phyloP scores from a whole-genome alignment of 37 sponge, comb jelly and placozoan genomes.

The Beroe ovata region DNA sequence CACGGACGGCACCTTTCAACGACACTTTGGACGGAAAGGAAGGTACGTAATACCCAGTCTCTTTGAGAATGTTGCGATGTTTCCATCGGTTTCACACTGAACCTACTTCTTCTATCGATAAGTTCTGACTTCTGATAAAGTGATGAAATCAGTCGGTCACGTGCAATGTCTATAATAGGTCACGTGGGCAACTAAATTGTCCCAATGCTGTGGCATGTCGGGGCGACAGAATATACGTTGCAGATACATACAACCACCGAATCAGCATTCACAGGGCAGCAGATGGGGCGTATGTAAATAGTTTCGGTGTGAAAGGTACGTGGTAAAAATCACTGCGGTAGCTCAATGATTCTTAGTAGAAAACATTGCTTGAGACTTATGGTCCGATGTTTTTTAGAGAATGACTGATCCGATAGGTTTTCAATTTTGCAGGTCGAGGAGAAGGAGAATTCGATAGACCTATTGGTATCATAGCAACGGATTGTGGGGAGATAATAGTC shows the following conservation, averaged over 20 bases:
- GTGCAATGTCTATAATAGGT: too few relatives aligned
- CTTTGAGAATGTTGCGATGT: too few relatives aligned
- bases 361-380: too few relatives aligned
- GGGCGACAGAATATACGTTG: conserved; percentile 24
- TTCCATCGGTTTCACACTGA: too few relatives aligned
- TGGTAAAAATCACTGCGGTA: too few relatives aligned
- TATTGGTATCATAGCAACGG: conserved; percentile 27
- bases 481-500: conserved; percentile 22
- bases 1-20: background rate
- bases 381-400: too few relatives aligned
- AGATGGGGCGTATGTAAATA: background rate
- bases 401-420: too few relatives aligned
- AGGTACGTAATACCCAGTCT: too few relatives aligned
- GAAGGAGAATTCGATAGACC: conserved; percentile 35
- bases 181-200: conserved; percentile 30
- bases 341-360: too few relatives aligned
- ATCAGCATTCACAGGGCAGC: conserved; percentile 21
- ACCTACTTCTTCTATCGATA: too few relatives aligned
- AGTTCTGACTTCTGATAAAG: too few relatives aligned
- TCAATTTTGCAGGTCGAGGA: background rate
- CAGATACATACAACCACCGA: conserved; percentile 55
- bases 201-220: conserved; percentile 45
- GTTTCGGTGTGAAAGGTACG: conserved; percentile 40
- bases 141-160: too few relatives aligned
- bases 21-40: conserved; percentile 24